Base-by-base conservation (phyloP, 2,888 invertebrate species). In the Clivina fossor region DNA sequence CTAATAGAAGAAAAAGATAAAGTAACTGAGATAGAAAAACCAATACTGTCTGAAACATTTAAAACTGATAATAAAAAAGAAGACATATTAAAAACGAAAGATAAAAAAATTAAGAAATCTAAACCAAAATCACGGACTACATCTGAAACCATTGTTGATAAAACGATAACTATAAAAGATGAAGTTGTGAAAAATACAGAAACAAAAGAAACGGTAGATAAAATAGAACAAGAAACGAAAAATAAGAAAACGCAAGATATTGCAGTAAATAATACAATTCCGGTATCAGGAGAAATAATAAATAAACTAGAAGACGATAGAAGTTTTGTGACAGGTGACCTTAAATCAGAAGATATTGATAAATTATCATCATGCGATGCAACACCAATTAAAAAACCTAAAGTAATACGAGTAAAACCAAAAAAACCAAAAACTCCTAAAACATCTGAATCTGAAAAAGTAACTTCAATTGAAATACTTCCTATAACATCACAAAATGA, bases 71-170 rank as follows among this genome's bases (percentile, higher is more conserved):
- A n/a, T n/a, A n/a, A n/a, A n/a, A n/a, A n/a, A n/a, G n/a, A n/a
- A n/a, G n/a, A n/a, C n/a, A n/a, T n/a, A n/a, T n/a, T n/a, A n/a
- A n/a, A n/a, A n/a, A n/a, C n/a, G n/a, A n/a, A n/a, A n/a, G n/a
- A n/a, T 47, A 41, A 56, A 28, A 55, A 58, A 46, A 40, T 32
- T 43, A 22, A 35, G 38, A 32, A 47, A 41, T 22, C 30, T 59
- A 37, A 37, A 46, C 8, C 28, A 8, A 8, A 22, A 13, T 16
- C 44, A 26, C 28, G 28, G 18, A n/a, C 5, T 19, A 43, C 57
- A 57, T 68, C 69, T 57, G 70, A 73, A 57, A 73, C 74, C 48
- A 69, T 70, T 53, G 73, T 66, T 56, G 70, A 71, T 53, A 59
- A 72, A 3, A 68, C 70, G 62, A 41, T 33, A 30, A 47, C 43